Evolutionary conservation across 2,888 invertebrate genomes (phyloP), one percentile per base, ranked within the genome.

Genomic region (Eueremaeus valkanovi): DNA sequence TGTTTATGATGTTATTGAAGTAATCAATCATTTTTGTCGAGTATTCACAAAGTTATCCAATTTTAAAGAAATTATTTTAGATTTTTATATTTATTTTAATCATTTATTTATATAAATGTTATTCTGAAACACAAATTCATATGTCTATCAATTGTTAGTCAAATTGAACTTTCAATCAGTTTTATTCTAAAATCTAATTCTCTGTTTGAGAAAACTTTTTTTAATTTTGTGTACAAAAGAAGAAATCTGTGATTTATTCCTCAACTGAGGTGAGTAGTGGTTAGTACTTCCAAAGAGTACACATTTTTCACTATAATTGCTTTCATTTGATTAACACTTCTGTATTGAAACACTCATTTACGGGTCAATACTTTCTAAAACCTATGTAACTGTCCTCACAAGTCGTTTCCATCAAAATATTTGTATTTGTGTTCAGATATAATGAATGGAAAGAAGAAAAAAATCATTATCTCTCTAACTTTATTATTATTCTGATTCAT

Each of bases 21-120:
- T 29, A 29, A 58, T 58, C 58, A 58, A 58, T 58, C 58, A 58
- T 58, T 58, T 58, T n/a, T n/a, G n/a, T n/a, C 58, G 11, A 31
- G 29, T 58, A 24, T 55, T 55, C 11, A 24, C 24, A 27, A 55
- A 55, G 55, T 29, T 58, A 58, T 58, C 31, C 29, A 55, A 55
- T 13, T 58, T 31, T 18, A 31, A 31, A 11, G 16, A 55, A 58
- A 29, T 58, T 18, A 29, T 58, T 58, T 58, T 58, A 58, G 29
- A n/a, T n/a, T 58, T 29, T 24, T 9, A 31, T 18, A 58, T 58
- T 58, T 58, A 58, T 58, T 58, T 58, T 58, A 31, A 58, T 24
- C 16, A 58, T 55, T 27, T 55, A 27, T 27, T 2, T 13, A 31
- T 45, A 45, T 45, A 45, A 45, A 55, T 58, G 58, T 58, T 58